Conservation (phyloP, 1,140 invertebrate genomes). For the Nixonia krombeini region DNA sequence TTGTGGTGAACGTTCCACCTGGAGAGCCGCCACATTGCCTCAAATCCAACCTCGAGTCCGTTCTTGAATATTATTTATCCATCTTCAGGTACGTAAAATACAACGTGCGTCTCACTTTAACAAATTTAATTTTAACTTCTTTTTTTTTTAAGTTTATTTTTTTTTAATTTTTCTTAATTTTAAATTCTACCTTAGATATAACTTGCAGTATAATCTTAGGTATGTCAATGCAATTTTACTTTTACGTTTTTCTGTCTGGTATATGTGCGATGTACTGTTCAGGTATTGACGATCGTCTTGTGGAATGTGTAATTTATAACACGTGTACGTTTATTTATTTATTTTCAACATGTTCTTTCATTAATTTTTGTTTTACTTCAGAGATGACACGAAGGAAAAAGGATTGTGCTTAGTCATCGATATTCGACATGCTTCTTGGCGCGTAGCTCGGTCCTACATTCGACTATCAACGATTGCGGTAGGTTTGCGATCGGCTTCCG, state of each 20-base stretch:
- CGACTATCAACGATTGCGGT: slow-evolving; percentile 73
- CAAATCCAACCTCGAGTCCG: slow-evolving; percentile 71
- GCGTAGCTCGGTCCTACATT: slow-evolving; percentile 75
- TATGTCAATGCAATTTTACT: no score
- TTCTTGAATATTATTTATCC: slow-evolving; percentile 74
- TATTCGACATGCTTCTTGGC: slow-evolving; percentile 76
- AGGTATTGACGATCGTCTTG: no score
- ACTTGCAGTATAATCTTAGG: neutral
- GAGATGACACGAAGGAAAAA: slow-evolving; percentile 67
- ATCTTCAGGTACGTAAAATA: slow-evolving; percentile 62
- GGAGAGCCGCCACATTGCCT: slow-evolving; percentile 72
- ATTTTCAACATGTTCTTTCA: no score
- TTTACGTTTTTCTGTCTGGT: no score
- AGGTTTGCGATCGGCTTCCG: slow-evolving; percentile 69
- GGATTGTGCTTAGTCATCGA: slow-evolving; percentile 78
- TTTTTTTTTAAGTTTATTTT: neutral
- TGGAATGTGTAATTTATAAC: no score
- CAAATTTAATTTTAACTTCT: neutral
- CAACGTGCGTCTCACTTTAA: slow-evolving; percentile 4
- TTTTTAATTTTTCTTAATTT: no score
- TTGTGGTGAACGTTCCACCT: slow-evolving; percentile 75
- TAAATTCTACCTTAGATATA: no score
- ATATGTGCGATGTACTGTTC: no score
- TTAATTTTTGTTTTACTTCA: no score
- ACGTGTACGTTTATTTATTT: no score